Evolutionary conservation across 2,888 invertebrate genomes (phyloP), one percentile per base, ranked within the genome.

Genomic region (Lasioglossum vierecki): DNA sequence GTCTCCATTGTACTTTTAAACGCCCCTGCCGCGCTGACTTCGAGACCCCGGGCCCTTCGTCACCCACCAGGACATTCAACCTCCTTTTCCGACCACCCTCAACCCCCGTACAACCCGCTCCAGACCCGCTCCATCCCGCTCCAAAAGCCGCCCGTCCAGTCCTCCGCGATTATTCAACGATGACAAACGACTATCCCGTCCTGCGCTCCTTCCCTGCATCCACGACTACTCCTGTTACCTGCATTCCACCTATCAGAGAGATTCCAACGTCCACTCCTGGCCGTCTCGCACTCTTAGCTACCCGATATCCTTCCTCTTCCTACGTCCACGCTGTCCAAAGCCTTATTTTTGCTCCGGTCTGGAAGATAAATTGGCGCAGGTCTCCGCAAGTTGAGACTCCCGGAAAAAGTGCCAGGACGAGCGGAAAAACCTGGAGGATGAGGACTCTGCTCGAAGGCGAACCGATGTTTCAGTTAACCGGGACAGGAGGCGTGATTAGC

Each of bases 1-100:
- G 92, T 92, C 92, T 91, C 92, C 88, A 93, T 93, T 93, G 92
- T 93, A 93, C 91, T 93, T 93, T 93, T 93, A 93, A 93, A 92
- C 91, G 90, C 80, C 88, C 88, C 83, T 82, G 63, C 15, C 63
- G 72, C 82, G 79, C 41, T 41, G n/a, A 41, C 68, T 70, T 60
- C 60, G 60, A 60, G 13, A 60, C 39, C 39, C 39, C 39, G 39
- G 22, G 4, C 22, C 39, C 68, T 39, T 49, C 72, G 70, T 41
- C 79, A 30, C 74, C 63, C 68, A 26, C 75, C 49, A 41, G 80
- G 82, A 84, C 84, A 73, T 82, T 88, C 82, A 87, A 77, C 88
- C 87, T 72, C 75, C 83, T 60, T 26, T 15, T 15, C 1, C 60
- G 26, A 13, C 26, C 60, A 26, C 53, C 22, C 53, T 53, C 53